phyloP scores from a whole-genome alignment of 2,888 invertebrate genomes.

The Acronicta leporina region DNA sequence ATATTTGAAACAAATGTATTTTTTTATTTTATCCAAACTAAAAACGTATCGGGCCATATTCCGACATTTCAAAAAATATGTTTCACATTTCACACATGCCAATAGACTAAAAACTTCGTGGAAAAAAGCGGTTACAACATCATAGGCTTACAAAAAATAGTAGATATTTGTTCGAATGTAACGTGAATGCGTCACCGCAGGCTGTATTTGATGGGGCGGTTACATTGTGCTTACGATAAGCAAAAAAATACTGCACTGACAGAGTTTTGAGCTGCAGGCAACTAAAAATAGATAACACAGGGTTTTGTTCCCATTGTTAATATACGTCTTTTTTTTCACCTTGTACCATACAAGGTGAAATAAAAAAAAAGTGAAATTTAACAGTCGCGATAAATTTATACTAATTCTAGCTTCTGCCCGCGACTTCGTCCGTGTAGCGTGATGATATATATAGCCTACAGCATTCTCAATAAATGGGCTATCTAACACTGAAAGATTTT shows the following conservation, averaged over 20 bases:
- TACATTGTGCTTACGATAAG: conserved; percentile 35
- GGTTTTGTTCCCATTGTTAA: conserved; percentile 35
- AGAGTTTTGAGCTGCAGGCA: conserved; percentile 42
- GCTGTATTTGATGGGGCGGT: conserved; percentile 38
- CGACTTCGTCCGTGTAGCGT: too few species aligned
- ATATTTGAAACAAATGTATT: too few species aligned
- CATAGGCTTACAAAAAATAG: conserved; percentile 38
- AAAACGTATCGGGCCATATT: conserved; percentile 15
- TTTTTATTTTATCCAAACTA: conserved; percentile 8
- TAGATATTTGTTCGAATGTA: conserved; percentile 41
- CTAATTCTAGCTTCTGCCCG: too few species aligned
- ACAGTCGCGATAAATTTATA: too few species aligned
- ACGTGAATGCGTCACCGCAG: conserved; percentile 34
- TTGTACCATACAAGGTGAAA: too few species aligned
- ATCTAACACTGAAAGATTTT: too few species aligned
- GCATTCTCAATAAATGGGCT: too few species aligned
- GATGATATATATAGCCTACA: too few species aligned
- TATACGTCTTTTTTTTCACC: conserved; percentile 16
- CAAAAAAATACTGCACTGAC: conserved; percentile 31
- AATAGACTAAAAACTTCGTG: conserved; percentile 27
- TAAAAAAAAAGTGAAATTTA: too few species aligned
- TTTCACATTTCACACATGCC: conserved; percentile 17
- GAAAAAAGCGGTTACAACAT: conserved; percentile 20
- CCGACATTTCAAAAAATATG: conserved; percentile 15
- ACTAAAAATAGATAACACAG: conserved; percentile 20